A percentile compares a stretch with the other conserved stretches of the same genome.
These are phyloP conservation scores for Polietes domitor DNA, from an alignment of 2,888 invertebrate genomes.

Conservation along the genomic window DNA sequence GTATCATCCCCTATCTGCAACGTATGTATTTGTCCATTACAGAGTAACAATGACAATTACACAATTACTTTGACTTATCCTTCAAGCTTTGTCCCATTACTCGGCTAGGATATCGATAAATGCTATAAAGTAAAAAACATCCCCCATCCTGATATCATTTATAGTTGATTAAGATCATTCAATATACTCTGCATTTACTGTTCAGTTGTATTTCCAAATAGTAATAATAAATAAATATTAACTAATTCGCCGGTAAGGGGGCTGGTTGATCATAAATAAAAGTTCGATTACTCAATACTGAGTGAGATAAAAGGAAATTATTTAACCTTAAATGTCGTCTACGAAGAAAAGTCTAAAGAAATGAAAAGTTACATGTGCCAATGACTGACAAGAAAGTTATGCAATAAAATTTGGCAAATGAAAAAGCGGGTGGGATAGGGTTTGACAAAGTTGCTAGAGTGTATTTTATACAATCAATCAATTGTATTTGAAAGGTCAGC, in stretches of 20 bases:
- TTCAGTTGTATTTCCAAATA: no score
- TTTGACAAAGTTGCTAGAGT: background rate
- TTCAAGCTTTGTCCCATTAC: no score
- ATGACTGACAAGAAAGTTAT: slow-evolving; percentile 40
- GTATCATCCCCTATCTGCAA: no score
- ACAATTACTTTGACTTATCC: no score
- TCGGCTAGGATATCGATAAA: no score
- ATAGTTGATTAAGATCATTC: no score
- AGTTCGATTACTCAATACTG: slow-evolving; percentile 40
- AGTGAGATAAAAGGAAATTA: slow-evolving; percentile 27
- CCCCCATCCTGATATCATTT: no score
- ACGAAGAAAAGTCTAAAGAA: background rate
- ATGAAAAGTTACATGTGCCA: background rate
- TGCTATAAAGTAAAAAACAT: no score
- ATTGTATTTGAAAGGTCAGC: background rate
- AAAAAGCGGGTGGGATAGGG: background rate
- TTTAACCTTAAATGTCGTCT: slow-evolving; percentile 38
- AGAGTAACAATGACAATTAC: no score
- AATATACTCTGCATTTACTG: no score
- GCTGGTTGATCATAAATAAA: background rate
- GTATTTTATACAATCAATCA: background rate
- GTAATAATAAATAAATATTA: background rate
- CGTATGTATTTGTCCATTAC: no score
- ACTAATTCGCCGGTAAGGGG: background rate
- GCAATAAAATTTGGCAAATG: slow-evolving; percentile 45